Conservation (phyloP, 2,113 vertebrate species). For the Petrocephalus microphthalmus region DNA sequence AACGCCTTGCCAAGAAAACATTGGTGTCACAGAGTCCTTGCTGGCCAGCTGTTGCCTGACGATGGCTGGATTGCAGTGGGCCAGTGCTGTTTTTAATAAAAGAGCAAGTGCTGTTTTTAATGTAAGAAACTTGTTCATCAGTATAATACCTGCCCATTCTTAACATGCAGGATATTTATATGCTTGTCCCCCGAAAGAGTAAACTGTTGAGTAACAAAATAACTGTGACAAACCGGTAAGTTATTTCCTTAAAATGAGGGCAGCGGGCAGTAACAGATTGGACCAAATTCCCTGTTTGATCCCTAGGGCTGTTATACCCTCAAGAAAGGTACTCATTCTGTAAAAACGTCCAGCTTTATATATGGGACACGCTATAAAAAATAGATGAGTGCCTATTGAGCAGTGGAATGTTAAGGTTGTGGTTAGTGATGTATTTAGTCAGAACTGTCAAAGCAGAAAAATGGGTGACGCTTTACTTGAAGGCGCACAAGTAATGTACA, state of each 20-base stretch:
- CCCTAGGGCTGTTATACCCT: not conserved
- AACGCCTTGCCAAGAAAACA: constrained; percentile 44
- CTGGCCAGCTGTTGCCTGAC: constrained; percentile 60
- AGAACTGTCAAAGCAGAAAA: not conserved
- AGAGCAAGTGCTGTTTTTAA: constrained; percentile 60
- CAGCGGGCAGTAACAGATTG: not conserved
- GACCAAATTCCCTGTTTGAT: not conserved
- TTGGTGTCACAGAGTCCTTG: constrained; percentile 57
- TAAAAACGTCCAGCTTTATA: not conserved
- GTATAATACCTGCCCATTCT: constrained; percentile 34
- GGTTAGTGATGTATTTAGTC: not conserved
- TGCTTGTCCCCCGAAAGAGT: not conserved
- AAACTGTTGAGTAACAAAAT: not conserved
- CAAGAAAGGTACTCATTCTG: not conserved
- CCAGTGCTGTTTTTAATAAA: constrained; percentile 62
- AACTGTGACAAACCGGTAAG: not conserved
- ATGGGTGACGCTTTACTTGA: not conserved
- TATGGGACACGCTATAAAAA: not conserved
- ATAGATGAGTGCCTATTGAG: not conserved
- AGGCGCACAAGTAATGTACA: not conserved
- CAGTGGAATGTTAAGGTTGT: not conserved
- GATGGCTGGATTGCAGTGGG: constrained; percentile 50
- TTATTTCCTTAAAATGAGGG: not conserved
- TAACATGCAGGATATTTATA: not conserved
- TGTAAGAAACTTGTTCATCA: constrained; percentile 60